Conservation (phyloP, 2,113 vertebrate species). For the Lepus americanus region DNA sequence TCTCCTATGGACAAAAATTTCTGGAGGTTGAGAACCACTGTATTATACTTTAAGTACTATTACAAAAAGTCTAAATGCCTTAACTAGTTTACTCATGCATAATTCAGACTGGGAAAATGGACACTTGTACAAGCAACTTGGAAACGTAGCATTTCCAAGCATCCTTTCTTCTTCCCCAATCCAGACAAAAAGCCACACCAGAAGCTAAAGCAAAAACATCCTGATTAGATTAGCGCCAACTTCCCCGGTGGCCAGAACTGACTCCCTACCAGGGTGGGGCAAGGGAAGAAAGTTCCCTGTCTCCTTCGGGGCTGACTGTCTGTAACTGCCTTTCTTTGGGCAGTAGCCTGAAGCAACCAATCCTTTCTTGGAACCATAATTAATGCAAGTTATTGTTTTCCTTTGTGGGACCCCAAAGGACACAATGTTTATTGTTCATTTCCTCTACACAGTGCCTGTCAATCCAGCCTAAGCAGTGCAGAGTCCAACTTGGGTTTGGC, state of each 20-base stretch:
- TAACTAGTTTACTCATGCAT: slow-evolving; percentile 15
- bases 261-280: slow-evolving; percentile 43
- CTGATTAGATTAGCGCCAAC: slow-evolving; percentile 82
- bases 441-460: slow-evolving; percentile 69
- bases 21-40: neutral
- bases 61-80: slow-evolving; percentile 47
- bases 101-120: slow-evolving; percentile 43
- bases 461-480: slow-evolving; percentile 46
- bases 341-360: slow-evolving; percentile 65
- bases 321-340: slow-evolving; percentile 62
- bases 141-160: slow-evolving; percentile 53
- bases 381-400: slow-evolving; percentile 80
- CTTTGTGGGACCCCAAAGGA: slow-evolving; percentile 76
- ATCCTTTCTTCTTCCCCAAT: slow-evolving; percentile 31
- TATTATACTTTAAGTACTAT: neutral
- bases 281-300: slow-evolving; percentile 71
- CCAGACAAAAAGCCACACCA: slow-evolving; percentile 75
- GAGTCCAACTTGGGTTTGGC: slow-evolving; percentile 78
- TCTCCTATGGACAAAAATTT: neutral
- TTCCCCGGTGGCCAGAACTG: slow-evolving; percentile 72
- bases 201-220: slow-evolving; percentile 78
- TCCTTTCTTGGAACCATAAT: slow-evolving; percentile 71
- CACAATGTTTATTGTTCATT: slow-evolving; percentile 79
- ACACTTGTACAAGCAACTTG: slow-evolving; percentile 61
- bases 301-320: slow-evolving; percentile 29